phyloP scores from a whole-genome alignment of 1,140 invertebrate genomes.

The Aricia agestis region DNA sequence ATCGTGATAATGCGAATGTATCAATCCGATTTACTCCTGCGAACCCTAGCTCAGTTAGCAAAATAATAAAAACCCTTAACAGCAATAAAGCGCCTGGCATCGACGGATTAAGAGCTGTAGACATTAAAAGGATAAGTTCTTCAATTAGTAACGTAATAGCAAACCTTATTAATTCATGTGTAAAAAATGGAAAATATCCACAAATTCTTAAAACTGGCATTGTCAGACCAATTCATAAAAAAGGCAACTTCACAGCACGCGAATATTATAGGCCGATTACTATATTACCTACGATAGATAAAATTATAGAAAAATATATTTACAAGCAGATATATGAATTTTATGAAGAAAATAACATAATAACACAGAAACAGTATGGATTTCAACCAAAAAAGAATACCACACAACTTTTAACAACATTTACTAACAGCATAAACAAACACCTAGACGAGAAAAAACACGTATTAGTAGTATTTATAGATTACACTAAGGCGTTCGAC shows the following conservation, averaged over 20 bases:
- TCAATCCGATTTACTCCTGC: conserved; percentile 8
- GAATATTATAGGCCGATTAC: conserved; percentile 34
- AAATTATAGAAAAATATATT: conserved; percentile 30
- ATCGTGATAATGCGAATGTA: background rate
- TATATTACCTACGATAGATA: conserved; percentile 29
- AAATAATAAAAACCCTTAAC: conserved; percentile 15
- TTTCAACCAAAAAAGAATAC: conserved; percentile 25
- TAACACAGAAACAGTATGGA: conserved; percentile 26
- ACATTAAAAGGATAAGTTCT: conserved; percentile 25
- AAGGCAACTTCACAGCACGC: conserved; percentile 19
- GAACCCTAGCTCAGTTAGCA: background rate
- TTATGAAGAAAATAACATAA: conserved; percentile 23
- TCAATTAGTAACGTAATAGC: conserved; percentile 21
- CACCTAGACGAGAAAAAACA: conserved; percentile 25
- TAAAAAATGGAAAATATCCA: conserved; percentile 21
- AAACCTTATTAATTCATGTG: conserved; percentile 30
- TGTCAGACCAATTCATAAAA: conserved; percentile 32
- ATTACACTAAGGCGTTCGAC: conserved; percentile 6
- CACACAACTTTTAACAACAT: conserved; percentile 5
- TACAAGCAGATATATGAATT: conserved; percentile 22
- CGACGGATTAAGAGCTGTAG: conserved; percentile 27
- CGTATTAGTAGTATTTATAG: conserved; percentile 19
- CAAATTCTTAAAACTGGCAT: conserved; percentile 23
- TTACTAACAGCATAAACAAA: conserved; percentile 27
- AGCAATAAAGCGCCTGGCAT: conserved; percentile 15